Percentiles rank a stretch among this genome's conserved stretches.
Evolutionary conservation across 2,113 vertebrate species (phyloP).

Genomic region (Antigone vipio): DNA sequence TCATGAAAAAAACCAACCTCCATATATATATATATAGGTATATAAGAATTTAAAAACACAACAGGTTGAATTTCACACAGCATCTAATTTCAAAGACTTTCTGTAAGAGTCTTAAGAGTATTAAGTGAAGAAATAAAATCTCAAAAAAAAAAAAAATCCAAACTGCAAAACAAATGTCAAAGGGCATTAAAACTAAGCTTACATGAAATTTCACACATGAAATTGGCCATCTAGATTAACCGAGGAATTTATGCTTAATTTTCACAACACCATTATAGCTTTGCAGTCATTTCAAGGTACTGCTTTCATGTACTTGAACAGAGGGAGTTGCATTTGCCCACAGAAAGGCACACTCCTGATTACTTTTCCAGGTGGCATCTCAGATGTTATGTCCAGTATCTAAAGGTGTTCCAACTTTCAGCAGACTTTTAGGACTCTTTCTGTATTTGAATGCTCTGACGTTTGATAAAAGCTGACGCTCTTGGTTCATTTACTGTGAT

Average conservation of each 20-base stretch:
- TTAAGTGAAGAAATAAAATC: background rate
- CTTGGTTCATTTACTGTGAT: background rate
- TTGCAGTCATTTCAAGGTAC: background rate
- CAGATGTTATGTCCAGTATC: background rate
- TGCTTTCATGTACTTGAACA: background rate
- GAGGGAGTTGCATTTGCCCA: background rate
- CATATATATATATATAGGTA: no score
- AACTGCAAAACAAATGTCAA: conserved; percentile 5
- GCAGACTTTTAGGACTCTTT: background rate
- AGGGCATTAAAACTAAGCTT: background rate
- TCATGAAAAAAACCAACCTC: background rate
- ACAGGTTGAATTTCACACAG: background rate
- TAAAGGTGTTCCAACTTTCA: background rate
- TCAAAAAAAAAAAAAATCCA: background rate
- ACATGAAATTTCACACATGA: conserved; percentile 4
- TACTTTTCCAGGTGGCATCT: conserved; percentile 18
- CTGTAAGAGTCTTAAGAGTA: background rate
- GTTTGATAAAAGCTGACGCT: background rate
- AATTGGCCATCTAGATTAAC: background rate
- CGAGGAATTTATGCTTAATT: background rate
- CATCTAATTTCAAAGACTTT: conserved; percentile 25
- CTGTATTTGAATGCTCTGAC: background rate
- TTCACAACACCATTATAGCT: background rate
- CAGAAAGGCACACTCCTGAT: background rate
- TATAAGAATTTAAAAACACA: background rate